phyloP scores from a whole-genome alignment of 2,888 invertebrate genomes.

The Tanytarsus gracilentus region DNA sequence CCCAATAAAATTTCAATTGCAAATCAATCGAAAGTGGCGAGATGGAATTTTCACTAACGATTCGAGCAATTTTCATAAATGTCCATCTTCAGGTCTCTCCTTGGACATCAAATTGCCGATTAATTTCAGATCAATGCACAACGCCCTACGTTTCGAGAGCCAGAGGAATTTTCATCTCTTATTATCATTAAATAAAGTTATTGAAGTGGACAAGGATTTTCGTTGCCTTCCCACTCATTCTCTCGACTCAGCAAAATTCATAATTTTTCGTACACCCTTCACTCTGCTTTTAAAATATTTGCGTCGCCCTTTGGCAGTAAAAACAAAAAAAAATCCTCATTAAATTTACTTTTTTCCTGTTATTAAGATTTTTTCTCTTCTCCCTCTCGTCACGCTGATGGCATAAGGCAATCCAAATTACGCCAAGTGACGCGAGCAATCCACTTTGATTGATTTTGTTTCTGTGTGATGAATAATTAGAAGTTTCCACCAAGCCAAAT shows the following conservation, averaged over 20 bases:
- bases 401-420: neutral
- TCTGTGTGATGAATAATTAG: slow-evolving; percentile 12
- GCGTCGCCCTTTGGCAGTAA: neutral
- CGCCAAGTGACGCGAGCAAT: slow-evolving; percentile 1
- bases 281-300: neutral
- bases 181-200: slow-evolving; percentile 15
- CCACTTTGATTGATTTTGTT: slow-evolving; percentile 9
- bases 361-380: neutral
- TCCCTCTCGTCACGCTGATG: neutral
- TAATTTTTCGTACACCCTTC: neutral
- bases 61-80: neutral
- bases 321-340: neutral
- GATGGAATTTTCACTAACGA: slow-evolving; percentile 3
- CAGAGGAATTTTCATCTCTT: neutral
- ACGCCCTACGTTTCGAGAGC: neutral
- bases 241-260: neutral
- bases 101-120: slow-evolving; percentile 2
- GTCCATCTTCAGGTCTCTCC: neutral
- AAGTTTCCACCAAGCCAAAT: neutral
- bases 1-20: slow-evolving; percentile 12
- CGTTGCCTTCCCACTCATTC: neutral
- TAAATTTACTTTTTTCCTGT: neutral
- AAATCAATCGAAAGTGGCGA: slow-evolving; percentile 4
- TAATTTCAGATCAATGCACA: slow-evolving; percentile 17
- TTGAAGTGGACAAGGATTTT: slow-evolving; percentile 8